These are phyloP conservation scores for Psammodynastes pulverulentus DNA, from an alignment of 2,113 vertebrate species.

Conservation along the genomic window DNA sequence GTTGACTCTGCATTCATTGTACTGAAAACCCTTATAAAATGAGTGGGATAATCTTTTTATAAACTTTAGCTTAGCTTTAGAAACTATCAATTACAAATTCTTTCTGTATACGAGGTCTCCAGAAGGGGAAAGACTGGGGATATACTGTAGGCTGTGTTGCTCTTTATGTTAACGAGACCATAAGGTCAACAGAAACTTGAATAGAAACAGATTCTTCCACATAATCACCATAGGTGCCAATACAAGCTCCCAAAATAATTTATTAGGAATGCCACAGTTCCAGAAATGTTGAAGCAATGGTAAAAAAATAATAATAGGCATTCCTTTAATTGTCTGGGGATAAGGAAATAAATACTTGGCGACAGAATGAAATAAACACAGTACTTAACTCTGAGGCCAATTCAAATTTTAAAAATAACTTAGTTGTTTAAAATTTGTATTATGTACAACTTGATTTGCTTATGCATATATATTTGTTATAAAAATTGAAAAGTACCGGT, in stretches of 20 bases:
- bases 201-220: not conserved
- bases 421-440: not conserved
- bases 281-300: not conserved
- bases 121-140: not conserved
- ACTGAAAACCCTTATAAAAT: not conserved
- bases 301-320: not conserved
- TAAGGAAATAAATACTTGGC: not conserved
- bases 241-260: not conserved
- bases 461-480: not conserved
- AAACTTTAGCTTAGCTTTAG: not conserved
- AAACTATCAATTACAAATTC: not conserved
- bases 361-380: not conserved
- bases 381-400: not conserved
- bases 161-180: not conserved
- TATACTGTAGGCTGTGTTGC: not conserved
- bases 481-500: not conserved
- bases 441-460: not conserved
- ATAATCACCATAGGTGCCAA: not conserved
- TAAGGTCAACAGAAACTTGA: not conserved
- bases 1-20: not conserved
- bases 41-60: not conserved
- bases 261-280: not conserved
- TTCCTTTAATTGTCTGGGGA: not conserved
- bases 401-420: not conserved
- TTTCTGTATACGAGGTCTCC: not conserved